Evolutionary conservation across 1,140 invertebrate genomes (phyloP), one percentile per base, ranked within the genome.

Genomic region (Hermetia illucens): DNA sequence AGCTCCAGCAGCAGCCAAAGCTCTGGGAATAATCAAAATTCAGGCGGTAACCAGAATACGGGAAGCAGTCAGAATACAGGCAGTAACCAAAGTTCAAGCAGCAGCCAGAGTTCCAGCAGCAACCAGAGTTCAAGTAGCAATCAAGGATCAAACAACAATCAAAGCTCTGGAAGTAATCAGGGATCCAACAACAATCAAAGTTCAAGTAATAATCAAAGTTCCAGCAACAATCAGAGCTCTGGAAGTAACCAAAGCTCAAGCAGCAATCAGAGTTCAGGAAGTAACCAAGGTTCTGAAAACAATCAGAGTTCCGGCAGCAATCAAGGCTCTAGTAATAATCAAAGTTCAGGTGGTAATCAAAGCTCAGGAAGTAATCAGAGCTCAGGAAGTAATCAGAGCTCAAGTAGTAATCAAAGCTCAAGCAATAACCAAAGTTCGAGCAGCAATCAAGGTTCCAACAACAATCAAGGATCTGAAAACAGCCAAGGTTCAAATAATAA

Each of bases 261-360:
- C 36, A 44, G 29, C 1, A 39, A 25, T 30, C 35, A 10, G 32
- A 45, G 36, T 0, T 40, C 49, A 0, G 48, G 46, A 0, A 34
- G 17, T 17, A 20, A 41, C n/a, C 38, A 20, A 12, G 25, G n/a
- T n/a, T 39, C 42, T 2, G 27, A 46, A 46, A 21, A 3, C 19
- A 38, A 8, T 38, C 39, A 20, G 33, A 16, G 24, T 27, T 27
- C 24, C 8, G 39, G 36, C 1, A 46, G 34, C 13, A 51, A 40
- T 15, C 50, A 52, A 18, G 44, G 30, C 6, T 32, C 49, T 3
- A 39, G 40, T 3, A 41, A 40, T 13, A 22, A 24, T 1, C 43
- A 51, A n/a, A 29, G 39, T 3, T 41, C 47, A 30, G 18, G 10
- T 25, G 32, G 20, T 32, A 38, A 29, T n/a, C 34, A 35, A 21